Evolutionary conservation across 2,797 vertebrate species (phyloP).

Genomic region (Girardinus metallicus): DNA sequence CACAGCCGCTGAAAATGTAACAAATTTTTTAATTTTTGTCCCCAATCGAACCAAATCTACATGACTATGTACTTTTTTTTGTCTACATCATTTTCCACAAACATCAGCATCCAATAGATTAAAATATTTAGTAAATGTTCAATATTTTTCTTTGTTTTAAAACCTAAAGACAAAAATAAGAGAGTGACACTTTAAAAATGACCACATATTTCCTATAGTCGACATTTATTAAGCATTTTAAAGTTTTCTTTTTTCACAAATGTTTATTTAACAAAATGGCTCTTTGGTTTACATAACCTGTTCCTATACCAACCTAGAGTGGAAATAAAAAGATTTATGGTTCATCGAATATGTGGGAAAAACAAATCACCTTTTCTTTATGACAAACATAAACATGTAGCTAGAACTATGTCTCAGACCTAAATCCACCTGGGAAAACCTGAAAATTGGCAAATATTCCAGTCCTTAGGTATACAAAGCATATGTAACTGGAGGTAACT

Average conservation of each 20-base stretch:
- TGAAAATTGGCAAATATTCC: background rate
- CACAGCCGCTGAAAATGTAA: no score
- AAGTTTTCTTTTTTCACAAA: no score
- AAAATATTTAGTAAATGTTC: no score
- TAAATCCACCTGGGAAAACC: background rate
- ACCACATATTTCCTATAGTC: background rate
- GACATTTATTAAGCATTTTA: no score
- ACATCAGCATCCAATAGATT: no score
- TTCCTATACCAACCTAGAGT: background rate
- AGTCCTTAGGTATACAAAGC: background rate
- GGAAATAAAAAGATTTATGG: background rate
- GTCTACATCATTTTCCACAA: no score
- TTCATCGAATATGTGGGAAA: background rate
- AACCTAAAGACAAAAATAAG: background rate
- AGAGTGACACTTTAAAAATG: background rate
- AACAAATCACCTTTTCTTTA: background rate
- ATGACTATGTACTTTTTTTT: no score
- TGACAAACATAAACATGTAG: background rate
- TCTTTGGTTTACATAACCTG: background rate
- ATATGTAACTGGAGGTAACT: no score
- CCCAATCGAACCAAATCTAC: no score
- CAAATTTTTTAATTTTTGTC: no score
- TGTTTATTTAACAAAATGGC: no score
- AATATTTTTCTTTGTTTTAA: background rate
- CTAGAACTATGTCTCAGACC: background rate